Base-by-base conservation (phyloP, 2,888 invertebrate genomes). In the Corythucha ciliata region DNA sequence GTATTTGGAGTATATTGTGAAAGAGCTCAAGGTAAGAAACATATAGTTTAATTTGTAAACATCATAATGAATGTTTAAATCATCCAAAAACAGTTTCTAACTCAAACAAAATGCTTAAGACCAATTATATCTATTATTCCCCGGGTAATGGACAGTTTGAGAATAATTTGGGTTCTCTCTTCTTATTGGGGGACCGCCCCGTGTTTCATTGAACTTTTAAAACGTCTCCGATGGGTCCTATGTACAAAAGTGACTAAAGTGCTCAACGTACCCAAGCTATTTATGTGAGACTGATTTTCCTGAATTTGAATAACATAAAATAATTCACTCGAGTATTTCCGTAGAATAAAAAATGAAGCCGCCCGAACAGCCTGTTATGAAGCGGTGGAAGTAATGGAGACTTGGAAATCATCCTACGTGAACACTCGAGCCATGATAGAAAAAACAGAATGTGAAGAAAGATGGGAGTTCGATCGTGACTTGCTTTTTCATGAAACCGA, bases 381-480 rank as follows among this genome's bases (percentile, higher is more conserved):
- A 22, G 82, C 82, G 0, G 76, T 77, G 58, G 71, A 72, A 48
- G 81, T 88, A 74, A 70, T 89, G 69, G 75, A 75, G 48, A 72
- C 72, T 36, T 90, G 89, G 88, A 83, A 85, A 63, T 65, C 70
- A 0, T 72, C 81, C 0, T 93, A 92, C 67, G 73, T 81, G 64
- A 74, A 80, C 37, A 86, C 83, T 3, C 74, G 93, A 10, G 76
- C 80, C n/a, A 79, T 79, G 61, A 93, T 93, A 56, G 93, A 93
- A 68, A 68, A 79, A 14, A 83, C 87, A 2, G 90, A 87, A 0
- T 85, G 87, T 59, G 87, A 87, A 22, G 76, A 80, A 4, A 76
- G 93, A 8, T 93, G 93, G 93, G 92, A 93, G 68, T 94, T 93
- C 67, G 86, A 92, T 64, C 81, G 84, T 61, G 78, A 77, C 12